Evolutionary conservation across 2,797 vertebrate species (phyloP), one percentile per base, ranked within the genome.

Genomic region (Hirundo rustica): DNA sequence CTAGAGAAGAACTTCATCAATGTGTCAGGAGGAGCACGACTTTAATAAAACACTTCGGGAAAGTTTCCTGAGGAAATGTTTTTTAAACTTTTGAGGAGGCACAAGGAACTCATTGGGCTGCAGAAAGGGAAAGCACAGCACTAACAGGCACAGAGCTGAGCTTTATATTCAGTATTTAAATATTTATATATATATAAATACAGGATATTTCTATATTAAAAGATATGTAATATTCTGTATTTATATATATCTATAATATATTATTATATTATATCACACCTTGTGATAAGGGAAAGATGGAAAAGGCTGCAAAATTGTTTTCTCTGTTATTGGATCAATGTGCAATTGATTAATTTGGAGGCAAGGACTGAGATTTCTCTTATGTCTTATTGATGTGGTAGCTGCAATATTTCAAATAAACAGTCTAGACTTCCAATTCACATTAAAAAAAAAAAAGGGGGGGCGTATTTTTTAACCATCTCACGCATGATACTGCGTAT

Each of bases 1-100:
- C 55, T 72, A 36, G 80, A 90, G 81, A 84, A 88, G 81, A 92
- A 76, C 91, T 88, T 94, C 75, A 95, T 89, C 93, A 95, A 71
- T 57, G 53, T 95, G 94, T 85, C 96, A 96, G 48, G 29, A 82
- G 50, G 34, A 95, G 42, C 15, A 66, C 1, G 7, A 50, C 84
- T 95, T 94, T 79, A 89, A 92, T 78, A 76, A 93, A 92, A 50
- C 18, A 48, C 68, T 66, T 79, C 0, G 16, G 45, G 12, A 81
- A 96, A 92, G 65, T 90, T 94, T 92, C 82, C 82, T 11, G 18
- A 19, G 2, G 19, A 96, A 94, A 92, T 5, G 51, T 36, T 84
- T 82, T 73, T 34, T 25, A 71, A 94, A 73, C 67, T 80, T 90
- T 71, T 21, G n/a, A 81, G 34, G 45, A 72, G 27, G 6, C 26